A percentile compares a stretch with the other conserved stretches of the same genome.
Conservation (phyloP, 2,113 vertebrate species). For the Lophius piscatorius region DNA sequence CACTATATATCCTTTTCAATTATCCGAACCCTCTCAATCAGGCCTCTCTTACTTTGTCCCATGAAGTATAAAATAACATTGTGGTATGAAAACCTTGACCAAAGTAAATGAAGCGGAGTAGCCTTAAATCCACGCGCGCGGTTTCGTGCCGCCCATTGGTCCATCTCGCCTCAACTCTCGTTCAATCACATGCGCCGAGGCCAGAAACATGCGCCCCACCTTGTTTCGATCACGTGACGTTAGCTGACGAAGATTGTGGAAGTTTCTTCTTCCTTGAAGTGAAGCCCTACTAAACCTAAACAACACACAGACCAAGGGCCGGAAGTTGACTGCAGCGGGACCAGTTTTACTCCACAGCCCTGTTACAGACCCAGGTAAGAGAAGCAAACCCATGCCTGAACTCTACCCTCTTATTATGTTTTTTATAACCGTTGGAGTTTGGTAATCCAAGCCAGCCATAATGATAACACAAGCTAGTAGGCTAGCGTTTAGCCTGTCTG, state of each 20-base stretch:
- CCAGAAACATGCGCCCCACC: constrained; percentile 55
- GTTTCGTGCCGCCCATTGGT: constrained; percentile 47
- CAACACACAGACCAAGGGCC: constrained; percentile 25
- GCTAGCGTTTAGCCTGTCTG: constrained; percentile 56
- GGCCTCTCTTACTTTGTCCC: no score
- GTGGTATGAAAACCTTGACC: no score
- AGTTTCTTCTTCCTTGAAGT: constrained; percentile 73
- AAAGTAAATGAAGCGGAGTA: no score
- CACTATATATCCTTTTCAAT: no score
- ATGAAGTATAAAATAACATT: no score
- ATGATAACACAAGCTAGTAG: constrained; percentile 57
- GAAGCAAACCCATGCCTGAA: no score
- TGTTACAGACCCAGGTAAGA: constrained; percentile 57
- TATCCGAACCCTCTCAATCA: no score
- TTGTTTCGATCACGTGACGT: constrained; percentile 77
- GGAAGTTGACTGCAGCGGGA: background rate
- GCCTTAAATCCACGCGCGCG: constrained; percentile 11
- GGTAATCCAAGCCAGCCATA: constrained; percentile 55
- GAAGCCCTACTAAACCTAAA: constrained; percentile 47
- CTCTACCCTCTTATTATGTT: no score
- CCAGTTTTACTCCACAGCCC: background rate
- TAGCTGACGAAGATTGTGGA: constrained; percentile 74
- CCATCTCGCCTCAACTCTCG: background rate
- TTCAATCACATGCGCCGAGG: constrained; percentile 45
- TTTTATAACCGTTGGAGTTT: constrained; percentile 42